Conservation (phyloP, 2,797 vertebrate species). For the Anas bahamensis region DNA sequence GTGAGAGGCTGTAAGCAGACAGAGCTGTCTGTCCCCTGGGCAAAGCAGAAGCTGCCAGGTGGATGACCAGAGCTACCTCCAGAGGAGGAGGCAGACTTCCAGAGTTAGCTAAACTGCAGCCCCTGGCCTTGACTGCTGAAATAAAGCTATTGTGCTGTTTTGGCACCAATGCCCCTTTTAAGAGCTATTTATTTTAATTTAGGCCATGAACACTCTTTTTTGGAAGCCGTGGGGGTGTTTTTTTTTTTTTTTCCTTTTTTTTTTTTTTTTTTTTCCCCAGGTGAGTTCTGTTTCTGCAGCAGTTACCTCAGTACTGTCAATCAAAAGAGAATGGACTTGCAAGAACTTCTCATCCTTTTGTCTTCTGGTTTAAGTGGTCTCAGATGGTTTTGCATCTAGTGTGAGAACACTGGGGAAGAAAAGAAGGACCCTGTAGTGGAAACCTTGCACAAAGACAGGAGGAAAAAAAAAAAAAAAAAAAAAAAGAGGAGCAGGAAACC, state of each 20-base stretch:
- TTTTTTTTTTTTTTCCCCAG: slow-evolving; percentile 69
- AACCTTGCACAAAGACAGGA: background rate
- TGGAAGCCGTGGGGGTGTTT: background rate
- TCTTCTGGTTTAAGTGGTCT: background rate
- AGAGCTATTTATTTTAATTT: background rate
- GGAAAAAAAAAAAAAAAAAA: background rate
- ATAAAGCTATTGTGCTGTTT: accelerated
- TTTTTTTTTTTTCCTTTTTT: too few species aligned
- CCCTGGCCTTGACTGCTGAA: background rate
- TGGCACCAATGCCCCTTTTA: accelerated
- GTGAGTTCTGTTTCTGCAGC: background rate
- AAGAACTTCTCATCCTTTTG: background rate
- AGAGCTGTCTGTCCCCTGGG: background rate
- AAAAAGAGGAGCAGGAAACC: background rate
- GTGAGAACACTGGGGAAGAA: background rate
- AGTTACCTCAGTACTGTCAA: background rate
- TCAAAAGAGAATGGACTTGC: background rate
- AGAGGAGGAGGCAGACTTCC: background rate
- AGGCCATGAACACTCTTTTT: background rate
- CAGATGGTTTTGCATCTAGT: background rate
- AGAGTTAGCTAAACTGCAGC: background rate
- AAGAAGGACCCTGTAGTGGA: background rate
- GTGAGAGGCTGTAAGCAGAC: background rate
- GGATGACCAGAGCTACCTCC: background rate
- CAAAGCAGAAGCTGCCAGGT: background rate